Percentiles rank a stretch among this genome's conserved stretches.
These are phyloP conservation scores for Aleadryas rufinucha DNA, from an alignment of 2,113 vertebrate species.

Conservation along the genomic window DNA sequence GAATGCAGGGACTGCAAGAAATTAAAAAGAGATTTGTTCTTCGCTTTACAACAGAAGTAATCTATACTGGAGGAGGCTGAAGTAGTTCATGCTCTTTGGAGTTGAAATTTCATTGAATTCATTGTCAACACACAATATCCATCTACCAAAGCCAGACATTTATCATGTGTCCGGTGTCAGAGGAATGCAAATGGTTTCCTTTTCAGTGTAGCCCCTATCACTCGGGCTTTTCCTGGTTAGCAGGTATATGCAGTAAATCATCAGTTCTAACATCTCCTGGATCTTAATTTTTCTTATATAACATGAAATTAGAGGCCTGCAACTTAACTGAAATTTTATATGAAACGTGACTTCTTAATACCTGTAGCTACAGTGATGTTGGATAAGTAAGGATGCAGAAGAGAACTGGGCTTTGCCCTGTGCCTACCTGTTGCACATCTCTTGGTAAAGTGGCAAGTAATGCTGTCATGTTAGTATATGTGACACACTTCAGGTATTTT, in stretches of 20 bases:
- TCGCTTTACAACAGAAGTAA: neutral
- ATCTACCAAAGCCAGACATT: neutral
- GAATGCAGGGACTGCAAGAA: neutral
- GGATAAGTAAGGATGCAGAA: neutral
- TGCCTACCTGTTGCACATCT: neutral
- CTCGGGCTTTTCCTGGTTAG: neutral
- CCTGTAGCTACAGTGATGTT: neutral
- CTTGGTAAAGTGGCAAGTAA: neutral
- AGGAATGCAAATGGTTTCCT: neutral
- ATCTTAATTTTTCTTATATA: neutral
- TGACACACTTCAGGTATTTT: neutral
- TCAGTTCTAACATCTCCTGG: neutral
- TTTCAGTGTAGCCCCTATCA: neutral
- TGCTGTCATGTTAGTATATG: neutral
- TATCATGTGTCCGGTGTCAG: rapidly evolving
- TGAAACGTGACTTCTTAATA: neutral
- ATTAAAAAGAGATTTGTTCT: neutral
- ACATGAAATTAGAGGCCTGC: neutral
- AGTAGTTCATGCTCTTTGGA: neutral
- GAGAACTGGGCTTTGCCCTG: neutral
- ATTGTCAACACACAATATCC: neutral
- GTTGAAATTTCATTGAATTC: neutral
- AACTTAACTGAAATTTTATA: neutral
- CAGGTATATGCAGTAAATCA: neutral
- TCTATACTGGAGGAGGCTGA: neutral